Percentiles rank a stretch among this genome's conserved stretches.
Conservation (phyloP, 35 echinoderm and acorn worm genomes). For the Hemicentrotus pulcherrimus region DNA sequence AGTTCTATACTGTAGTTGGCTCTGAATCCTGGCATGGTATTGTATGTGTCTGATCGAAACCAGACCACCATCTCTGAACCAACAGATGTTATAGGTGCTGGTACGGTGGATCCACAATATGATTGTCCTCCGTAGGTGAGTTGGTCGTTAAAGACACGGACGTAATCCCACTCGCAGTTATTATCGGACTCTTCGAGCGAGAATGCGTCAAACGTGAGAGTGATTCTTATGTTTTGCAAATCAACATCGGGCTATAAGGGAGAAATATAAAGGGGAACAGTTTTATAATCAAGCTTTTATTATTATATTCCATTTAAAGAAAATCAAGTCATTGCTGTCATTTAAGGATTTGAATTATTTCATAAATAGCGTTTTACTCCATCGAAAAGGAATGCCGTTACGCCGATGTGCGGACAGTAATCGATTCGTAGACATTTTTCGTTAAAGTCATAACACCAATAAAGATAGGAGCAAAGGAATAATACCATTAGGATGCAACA, state of each 20-base stretch:
- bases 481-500: no score
- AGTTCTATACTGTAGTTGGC: background rate
- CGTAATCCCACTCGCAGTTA: background rate
- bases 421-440: no score
- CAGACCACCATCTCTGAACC: background rate
- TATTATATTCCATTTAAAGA: no score
- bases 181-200: background rate
- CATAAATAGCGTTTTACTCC: no score
- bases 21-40: background rate
- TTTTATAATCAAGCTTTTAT: no score
- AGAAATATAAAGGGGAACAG: no score
- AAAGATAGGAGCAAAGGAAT: no score
- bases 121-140: background rate
- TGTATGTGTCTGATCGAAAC: background rate
- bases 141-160: background rate
- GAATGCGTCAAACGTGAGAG: conserved; percentile 12
- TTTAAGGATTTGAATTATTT: no score
- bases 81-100: background rate
- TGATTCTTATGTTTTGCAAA: background rate
- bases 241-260: background rate
- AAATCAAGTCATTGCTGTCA: no score
- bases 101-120: conserved; percentile 14
- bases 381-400: no score
- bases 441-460: no score
- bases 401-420: no score